Evolutionary conservation across 2,797 vertebrate genomes (phyloP), one percentile per base, ranked within the genome.

Genomic region (Urophycis tenuis): DNA sequence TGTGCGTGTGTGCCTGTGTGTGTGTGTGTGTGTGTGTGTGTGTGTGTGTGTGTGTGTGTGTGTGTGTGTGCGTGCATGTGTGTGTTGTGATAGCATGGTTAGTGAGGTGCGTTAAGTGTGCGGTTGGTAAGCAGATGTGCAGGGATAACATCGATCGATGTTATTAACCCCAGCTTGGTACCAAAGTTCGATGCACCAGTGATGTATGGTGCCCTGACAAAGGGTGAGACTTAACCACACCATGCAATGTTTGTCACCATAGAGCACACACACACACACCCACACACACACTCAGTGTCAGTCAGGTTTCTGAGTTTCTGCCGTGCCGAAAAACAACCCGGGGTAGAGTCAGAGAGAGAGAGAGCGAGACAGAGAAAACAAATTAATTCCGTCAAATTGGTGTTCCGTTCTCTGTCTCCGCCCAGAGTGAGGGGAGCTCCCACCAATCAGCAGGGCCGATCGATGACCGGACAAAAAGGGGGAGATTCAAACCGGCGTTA

Each of bases 401-500:
- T 9, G 22, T 25, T 60, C 25, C 5, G 53, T 60, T 60, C 53
- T 60, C 53, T n/a, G 9, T 8, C 19, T 22, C 9, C 22, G 22
- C 22, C 10, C 53, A 25, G 19, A 9, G 22, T 69, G 10, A 11
- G 19, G 15, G 6, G 84, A 30, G 10, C 19, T 32, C 25, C 11
- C 29, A 29, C 67, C 25, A 69, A 29, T 69, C 67, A 70, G 4
- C 67, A 1, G 64, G 11, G 39, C 39, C 36, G 14, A 12, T 19
- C 14, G 15, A 45, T 31, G 72, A n/a, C 22, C 3, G 33, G 72
- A 25, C 25, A 36, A 35, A 85, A 19, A 36, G 77, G 72, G 77
- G 64, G 75, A 81, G 86, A 83, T 88, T 86, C 81, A 79, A 85
- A 85, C 77, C 22, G 14, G 81, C 85, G 88, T 89, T 85, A 87